Percentiles rank a stretch among this genome's conserved stretches.
Evolutionary conservation across 2,797 vertebrate species (phyloP).

Genomic region (Falco concolor): DNA sequence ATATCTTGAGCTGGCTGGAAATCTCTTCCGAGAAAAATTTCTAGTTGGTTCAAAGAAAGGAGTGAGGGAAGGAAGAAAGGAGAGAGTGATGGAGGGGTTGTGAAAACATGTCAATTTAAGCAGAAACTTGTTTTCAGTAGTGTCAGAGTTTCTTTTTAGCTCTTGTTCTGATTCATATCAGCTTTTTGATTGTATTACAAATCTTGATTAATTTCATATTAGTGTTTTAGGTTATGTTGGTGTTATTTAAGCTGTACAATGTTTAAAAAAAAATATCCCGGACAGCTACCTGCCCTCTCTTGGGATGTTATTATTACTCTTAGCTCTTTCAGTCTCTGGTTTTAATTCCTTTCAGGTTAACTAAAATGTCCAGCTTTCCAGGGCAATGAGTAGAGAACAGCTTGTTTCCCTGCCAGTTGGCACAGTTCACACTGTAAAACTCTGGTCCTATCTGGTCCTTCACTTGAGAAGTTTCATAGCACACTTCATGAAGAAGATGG

Average conservation of each 20-base stretch:
- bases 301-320: not conserved
- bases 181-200: constrained; percentile 23
- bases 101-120: constrained; percentile 47
- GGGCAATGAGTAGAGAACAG: not conserved
- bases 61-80: not conserved
- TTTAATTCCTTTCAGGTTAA: not conserved
- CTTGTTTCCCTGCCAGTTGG: not conserved
- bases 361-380: not conserved
- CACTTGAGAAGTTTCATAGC: not conserved
- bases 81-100: not conserved
- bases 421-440: not conserved
- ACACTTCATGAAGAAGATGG: not conserved
- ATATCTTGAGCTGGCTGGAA: not conserved
- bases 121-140: constrained; percentile 16
- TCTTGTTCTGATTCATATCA: constrained; percentile 53
- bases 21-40: not conserved
- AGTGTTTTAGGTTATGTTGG: not conserved
- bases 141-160: constrained; percentile 1
- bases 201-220: constrained; percentile 28
- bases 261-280: not conserved
- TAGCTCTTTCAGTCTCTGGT: not conserved
- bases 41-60: not conserved
- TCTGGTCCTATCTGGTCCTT: not conserved
- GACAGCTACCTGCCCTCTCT: not conserved
- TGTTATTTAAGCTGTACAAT: constrained; percentile 24